Evolutionary conservation across 2,113 vertebrate species (phyloP).

Genomic region (Triplophysa tibetana): DNA sequence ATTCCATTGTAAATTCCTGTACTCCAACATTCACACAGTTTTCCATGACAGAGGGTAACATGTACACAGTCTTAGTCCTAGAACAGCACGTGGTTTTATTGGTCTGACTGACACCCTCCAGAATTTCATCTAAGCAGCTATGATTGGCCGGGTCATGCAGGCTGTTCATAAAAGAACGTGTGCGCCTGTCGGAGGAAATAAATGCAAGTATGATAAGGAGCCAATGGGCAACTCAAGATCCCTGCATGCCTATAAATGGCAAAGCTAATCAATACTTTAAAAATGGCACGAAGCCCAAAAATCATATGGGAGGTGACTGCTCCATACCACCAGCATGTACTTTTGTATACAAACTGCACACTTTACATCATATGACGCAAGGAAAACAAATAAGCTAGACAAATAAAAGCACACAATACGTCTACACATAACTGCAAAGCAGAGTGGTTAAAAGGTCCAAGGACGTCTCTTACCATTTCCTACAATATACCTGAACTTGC

Average conservation of each 20-base stretch:
- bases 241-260: constrained; percentile 29
- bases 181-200: constrained; percentile 36
- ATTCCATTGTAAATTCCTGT: constrained; percentile 4
- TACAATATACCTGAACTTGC: constrained; percentile 43
- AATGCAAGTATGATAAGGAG: constrained; percentile 40
- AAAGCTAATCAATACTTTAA: constrained; percentile 41
- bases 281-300: constrained; percentile 12
- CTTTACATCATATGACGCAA: neutral
- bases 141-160: neutral
- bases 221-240: constrained; percentile 24
- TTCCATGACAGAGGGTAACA: constrained; percentile 17
- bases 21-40: neutral
- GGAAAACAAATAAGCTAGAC: neutral
- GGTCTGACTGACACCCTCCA: constrained; percentile 37
- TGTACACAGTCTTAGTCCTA: constrained; percentile 4
- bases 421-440: constrained; percentile 6
- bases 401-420: neutral
- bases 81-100: constrained; percentile 24
- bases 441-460: neutral
- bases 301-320: neutral
- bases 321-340: constrained; percentile 1
- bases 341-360: neutral
- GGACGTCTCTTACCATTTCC: neutral
- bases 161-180: constrained; percentile 12
- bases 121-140: constrained; percentile 21